Evolutionary conservation across 2,797 vertebrate species (phyloP), one percentile per base, ranked within the genome.

Genomic region (Podarcis siculus): DNA sequence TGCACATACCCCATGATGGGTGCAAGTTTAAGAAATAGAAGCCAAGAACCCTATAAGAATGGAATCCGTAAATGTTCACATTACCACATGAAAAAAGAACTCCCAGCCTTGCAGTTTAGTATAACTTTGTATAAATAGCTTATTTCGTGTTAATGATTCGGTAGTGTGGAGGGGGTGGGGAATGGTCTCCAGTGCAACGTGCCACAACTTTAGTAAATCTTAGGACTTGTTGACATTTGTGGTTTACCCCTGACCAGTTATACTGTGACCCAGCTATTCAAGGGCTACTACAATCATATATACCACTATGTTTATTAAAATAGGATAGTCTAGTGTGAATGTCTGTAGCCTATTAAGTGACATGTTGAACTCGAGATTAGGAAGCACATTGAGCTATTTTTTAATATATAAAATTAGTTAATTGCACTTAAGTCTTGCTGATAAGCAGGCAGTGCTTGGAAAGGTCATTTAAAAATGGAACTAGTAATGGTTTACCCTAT

Each of bases 41-140:
- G 72, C 77, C 87, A 93, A 37, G 1, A 87, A 37, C 1, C 21
- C 30, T 1, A 2, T 55, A 78, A 71, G 85, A 77, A 67, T 79
- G 67, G 35, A 89, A 80, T 13, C 3, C 0, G 81, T 71, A 77
- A 39, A 0, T 15, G 87, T 89, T 73, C 19, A 0, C 61, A 8
- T 13, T 21, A 5, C 78, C 87, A 12, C 73, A 42, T 6, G 10
- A 77, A 88, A 92, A 42, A 42, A 83, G 76, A 75, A 67, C 49
- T 86, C 90, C 87, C 77, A 93, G 81, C 80, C 90, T 90, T 61
- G 32, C 23, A 37, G 25, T 75, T 89, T 79, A 87, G 35, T 90
- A 82, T 92, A 85, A 87, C 86, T 91, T 76, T 90, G 67, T 90
- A 87, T 64, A 87, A 88, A 90, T 10, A 30, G 76, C 91, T 92